phyloP scores from a whole-genome alignment of 2,797 vertebrate species.

The Lindbergichthys nudifrons region DNA sequence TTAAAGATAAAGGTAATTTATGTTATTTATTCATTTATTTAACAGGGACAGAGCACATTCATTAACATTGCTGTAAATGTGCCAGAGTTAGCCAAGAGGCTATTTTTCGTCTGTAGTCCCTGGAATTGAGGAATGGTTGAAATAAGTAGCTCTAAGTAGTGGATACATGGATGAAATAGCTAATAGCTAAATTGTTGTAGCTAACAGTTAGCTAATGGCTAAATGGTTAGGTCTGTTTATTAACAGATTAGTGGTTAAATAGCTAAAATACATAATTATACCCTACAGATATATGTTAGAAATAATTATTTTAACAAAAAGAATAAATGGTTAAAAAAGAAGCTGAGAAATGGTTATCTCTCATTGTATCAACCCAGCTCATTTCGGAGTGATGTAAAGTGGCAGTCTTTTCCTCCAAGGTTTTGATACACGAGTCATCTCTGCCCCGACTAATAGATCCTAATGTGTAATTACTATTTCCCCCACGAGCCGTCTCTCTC shows the following conservation, averaged over 20 bases:
- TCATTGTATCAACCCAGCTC: slow-evolving; percentile 10
- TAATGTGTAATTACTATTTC: slow-evolving; percentile 81
- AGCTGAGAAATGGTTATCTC: too few species aligned
- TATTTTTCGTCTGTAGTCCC: too few species aligned
- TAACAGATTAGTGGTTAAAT: background rate
- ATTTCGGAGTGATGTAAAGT: slow-evolving; percentile 41
- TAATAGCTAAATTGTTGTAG: background rate
- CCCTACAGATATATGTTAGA: too few species aligned
- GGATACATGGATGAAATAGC: background rate
- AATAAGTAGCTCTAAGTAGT: background rate
- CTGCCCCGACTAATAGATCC: slow-evolving; percentile 66
- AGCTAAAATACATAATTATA: background rate
- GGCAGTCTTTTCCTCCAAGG: slow-evolving; percentile 30
- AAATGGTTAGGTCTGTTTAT: background rate
- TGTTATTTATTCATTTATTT: too few species aligned
- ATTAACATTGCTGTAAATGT: too few species aligned
- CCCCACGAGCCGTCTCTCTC: slow-evolving; percentile 49
- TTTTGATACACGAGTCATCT: slow-evolving; percentile 54
- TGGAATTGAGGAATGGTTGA: too few species aligned
- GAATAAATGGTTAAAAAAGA: too few species aligned
- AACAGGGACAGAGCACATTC: too few species aligned
- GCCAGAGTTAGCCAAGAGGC: too few species aligned
- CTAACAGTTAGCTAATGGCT: background rate
- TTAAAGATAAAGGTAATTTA: background rate
- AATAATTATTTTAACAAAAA: too few species aligned